These are phyloP conservation scores for Druon quercuslanigerum DNA, from an alignment of 1,140 invertebrate genomes.

Conservation along the genomic window DNA sequence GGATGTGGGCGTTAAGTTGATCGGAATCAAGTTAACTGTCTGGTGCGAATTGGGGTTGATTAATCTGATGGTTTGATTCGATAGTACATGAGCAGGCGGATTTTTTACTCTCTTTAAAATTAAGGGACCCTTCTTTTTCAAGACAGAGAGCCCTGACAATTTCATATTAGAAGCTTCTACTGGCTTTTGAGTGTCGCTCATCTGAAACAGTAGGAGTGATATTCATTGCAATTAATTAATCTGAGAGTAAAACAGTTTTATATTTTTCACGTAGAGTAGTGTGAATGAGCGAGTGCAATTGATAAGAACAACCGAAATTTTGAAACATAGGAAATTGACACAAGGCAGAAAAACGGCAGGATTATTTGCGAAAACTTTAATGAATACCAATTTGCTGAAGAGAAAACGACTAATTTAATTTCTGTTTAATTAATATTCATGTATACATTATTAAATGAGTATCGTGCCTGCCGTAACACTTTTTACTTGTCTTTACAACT, in stretches of 20 bases:
- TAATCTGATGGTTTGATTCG: constrained; percentile 40
- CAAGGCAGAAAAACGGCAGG: too few relatives aligned
- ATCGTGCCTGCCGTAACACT: too few relatives aligned
- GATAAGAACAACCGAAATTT: too few relatives aligned
- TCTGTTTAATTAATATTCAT: too few relatives aligned
- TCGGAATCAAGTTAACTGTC: constrained; percentile 57
- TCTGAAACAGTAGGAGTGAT: constrained; percentile 46
- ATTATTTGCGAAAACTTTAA: too few relatives aligned
- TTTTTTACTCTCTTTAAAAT: constrained; percentile 62
- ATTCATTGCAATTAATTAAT: neutral
- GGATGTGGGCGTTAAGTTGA: constrained; percentile 43
- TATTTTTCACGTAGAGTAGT: constrained; percentile 28
- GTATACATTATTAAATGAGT: too few relatives aligned
- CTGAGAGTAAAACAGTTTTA: neutral
- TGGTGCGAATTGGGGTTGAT: constrained; percentile 52
- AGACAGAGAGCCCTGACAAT: constrained; percentile 52
- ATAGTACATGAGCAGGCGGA: neutral
- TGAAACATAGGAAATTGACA: too few relatives aligned
- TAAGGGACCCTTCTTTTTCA: constrained; percentile 62
- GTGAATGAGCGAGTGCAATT: neutral
- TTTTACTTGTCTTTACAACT: too few relatives aligned
- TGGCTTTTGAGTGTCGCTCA: constrained; percentile 63
- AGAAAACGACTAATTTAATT: too few relatives aligned
- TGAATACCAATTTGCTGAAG: too few relatives aligned
- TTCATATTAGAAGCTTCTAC: constrained; percentile 60